These are phyloP conservation scores for Liasis olivaceus DNA, from an alignment of 2,797 vertebrate genomes.

Conservation along the genomic window DNA sequence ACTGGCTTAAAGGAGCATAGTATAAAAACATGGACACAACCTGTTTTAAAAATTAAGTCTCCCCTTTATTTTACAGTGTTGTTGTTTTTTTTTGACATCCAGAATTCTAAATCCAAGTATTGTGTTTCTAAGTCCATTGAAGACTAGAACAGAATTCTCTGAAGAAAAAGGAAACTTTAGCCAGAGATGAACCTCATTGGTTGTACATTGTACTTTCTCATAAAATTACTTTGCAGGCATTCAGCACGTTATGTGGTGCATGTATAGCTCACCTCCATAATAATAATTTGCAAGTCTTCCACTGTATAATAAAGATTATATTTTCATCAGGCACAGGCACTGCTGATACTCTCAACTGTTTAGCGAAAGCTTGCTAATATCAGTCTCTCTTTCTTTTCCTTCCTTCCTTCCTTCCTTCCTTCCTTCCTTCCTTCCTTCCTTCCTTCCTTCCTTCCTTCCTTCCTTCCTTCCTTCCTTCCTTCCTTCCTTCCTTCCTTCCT, in stretches of 20 bases:
- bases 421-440: constrained; percentile 10
- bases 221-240: neutral
- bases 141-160: neutral
- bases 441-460: constrained; percentile 41
- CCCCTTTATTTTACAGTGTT: neutral
- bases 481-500: constrained; percentile 25
- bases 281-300: neutral
- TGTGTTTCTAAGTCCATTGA: neutral
- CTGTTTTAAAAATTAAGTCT: neutral
- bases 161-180: neutral
- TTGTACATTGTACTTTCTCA: too few species aligned
- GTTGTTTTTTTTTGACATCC: neutral
- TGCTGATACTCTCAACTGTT: neutral
- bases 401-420: constrained; percentile 35
- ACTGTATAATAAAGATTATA: neutral
- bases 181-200: neutral
- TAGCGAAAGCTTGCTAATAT: constrained; percentile 45
- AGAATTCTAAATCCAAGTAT: neutral
- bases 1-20: neutral
- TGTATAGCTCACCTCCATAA: neutral
- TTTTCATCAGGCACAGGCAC: neutral
- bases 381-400: constrained; percentile 43
- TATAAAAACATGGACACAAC: neutral
- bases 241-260: neutral
- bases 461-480: constrained; percentile 27